Conservation (phyloP, 2,113 vertebrate species). For the Antechinus flavipes region DNA sequence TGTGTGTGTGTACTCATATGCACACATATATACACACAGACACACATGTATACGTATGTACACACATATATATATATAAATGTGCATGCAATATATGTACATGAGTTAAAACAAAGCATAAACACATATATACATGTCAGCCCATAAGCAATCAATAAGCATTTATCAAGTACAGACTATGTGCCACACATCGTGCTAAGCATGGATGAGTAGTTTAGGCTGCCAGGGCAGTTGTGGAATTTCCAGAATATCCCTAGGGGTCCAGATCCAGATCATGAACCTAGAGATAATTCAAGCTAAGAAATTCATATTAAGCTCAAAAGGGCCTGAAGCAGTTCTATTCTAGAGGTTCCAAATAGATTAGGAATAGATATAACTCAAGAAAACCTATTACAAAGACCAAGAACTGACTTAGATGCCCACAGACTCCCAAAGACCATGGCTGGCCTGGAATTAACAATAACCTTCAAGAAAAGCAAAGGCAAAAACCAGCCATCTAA, state of each 20-base stretch:
- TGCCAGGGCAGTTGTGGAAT: background rate
- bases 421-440: background rate
- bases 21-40: background rate
- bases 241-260: background rate
- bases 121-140: background rate
- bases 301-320: background rate
- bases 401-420: conserved; percentile 23
- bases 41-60: background rate
- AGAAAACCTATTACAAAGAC: conserved; percentile 37
- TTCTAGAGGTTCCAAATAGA: background rate
- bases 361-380: conserved; percentile 28
- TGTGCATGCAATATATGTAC: background rate
- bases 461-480: background rate
- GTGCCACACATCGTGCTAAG: background rate
- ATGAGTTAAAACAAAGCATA: background rate
- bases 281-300: background rate
- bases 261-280: conserved; percentile 11
- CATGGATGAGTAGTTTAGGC: background rate
- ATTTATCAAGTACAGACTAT: background rate
- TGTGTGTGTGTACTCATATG: background rate
- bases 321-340: background rate
- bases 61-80: background rate
- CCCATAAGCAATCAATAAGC: background rate
- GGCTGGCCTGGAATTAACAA: background rate
- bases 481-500: conserved; percentile 42